Percentiles rank a stretch among this genome's conserved stretches.
These are phyloP conservation scores for Albula goreensis DNA, from an alignment of 2,113 vertebrate genomes.

Conservation along the genomic window DNA sequence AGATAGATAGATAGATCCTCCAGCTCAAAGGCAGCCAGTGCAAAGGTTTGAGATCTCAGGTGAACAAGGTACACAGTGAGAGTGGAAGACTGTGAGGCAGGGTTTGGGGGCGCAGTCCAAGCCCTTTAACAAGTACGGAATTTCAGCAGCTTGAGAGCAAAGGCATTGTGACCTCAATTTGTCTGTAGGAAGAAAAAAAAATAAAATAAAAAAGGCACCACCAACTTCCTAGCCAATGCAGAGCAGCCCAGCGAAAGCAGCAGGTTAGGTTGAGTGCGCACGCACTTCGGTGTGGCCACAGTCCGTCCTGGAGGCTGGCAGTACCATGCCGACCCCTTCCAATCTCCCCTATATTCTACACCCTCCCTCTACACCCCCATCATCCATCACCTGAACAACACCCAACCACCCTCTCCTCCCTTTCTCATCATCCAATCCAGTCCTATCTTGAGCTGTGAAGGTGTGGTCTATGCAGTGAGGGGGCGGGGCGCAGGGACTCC, in stretches of 20 bases:
- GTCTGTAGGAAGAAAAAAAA: not conserved
- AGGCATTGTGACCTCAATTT: not conserved
- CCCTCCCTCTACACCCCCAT: not conserved
- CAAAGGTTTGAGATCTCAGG: not conserved
- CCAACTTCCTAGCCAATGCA: slow-evolving; percentile 9
- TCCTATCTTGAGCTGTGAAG: slow-evolving; percentile 8
- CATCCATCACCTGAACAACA: not conserved
- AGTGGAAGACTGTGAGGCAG: not conserved
- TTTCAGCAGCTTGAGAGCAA: slow-evolving; percentile 7
- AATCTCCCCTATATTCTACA: not conserved
- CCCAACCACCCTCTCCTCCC: not conserved
- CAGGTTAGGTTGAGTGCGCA: slow-evolving; percentile 19
- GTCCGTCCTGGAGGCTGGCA: not conserved
- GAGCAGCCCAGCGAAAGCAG: slow-evolving; percentile 26
- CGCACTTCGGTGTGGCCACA: not conserved
- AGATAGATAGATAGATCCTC: not conserved
- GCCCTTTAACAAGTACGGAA: not conserved
- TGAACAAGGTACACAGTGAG: not conserved
- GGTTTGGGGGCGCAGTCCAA: not conserved
- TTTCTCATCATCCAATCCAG: not conserved
- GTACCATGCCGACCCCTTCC: not conserved
- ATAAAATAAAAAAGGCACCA: not conserved
- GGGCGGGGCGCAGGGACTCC: not conserved
- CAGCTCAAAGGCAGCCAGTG: not conserved
- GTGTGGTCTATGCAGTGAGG: not conserved